Base-by-base conservation (phyloP, 1,140 invertebrate genomes). In the Reticulitermes speratus region DNA sequence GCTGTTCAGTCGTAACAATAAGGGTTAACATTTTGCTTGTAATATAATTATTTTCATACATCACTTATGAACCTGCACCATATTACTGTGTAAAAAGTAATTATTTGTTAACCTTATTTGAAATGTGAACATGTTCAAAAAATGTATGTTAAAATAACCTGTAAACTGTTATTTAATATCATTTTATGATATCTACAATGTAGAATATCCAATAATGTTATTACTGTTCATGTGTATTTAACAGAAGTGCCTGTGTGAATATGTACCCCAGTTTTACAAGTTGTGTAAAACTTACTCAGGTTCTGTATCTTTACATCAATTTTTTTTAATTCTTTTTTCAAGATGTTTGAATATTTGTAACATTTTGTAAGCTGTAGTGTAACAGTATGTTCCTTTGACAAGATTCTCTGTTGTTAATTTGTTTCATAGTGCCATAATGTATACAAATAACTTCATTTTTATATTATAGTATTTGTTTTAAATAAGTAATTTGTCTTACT, bases 91-190 rank as follows among this genome's bases (percentile, higher is more conserved):
- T 75, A 75, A 75, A 0, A 16, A 30, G 30, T 75, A 30, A 30
- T 12, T 65, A 19, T 23, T 65, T 23, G 59, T 65, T 65, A 65
- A 65, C 7, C 25, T 75, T n/a, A 6, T 30, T 30, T 75, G n/a
- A 0, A 30, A 0, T 75, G 5, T 75, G 25, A 30, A 8, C n/a
- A 75, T 75, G 25, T 75, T 25, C 9, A n/a, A 5, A 25, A 75
- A 30, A 14, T 75, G 30, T 75, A 30, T 75, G 25, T 75, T 75
- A 75, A 65, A 75, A 75, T 75, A 75, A 75, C 65, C 0, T 75
- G 65, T 75, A 75, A 75, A 75, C n/a, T 75, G 65, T 75, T 75
- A 75, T 30, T n/a, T 75, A 75, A 75, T 75, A 30, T 75, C n/a
- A 75, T 75, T 75, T 75, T 75, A 75, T 75, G 8, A 9, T 30